Evolutionary conservation across 2,888 invertebrate genomes (phyloP).

Genomic region (Andrena trimmerana): DNA sequence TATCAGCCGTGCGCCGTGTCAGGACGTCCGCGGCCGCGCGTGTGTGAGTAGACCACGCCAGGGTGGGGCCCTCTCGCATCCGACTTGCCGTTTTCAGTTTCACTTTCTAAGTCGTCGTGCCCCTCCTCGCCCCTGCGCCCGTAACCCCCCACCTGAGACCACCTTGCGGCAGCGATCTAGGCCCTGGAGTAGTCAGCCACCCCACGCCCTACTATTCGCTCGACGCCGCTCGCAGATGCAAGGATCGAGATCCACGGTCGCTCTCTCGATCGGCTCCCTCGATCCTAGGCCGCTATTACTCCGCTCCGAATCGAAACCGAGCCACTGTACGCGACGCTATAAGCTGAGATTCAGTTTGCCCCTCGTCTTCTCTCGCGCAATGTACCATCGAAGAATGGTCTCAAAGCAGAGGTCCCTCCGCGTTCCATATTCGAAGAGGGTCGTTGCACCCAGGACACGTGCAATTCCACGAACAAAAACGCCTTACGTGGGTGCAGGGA

Average conservation of each 20-base stretch:
- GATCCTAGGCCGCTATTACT: constrained; percentile 1
- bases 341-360: background rate
- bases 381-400: background rate
- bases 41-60: constrained; percentile 80
- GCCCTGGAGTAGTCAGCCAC: constrained; percentile 69
- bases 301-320: background rate
- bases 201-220: constrained; percentile 74
- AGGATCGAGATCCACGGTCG: constrained; percentile 60
- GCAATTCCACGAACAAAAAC: constrained; percentile 30
- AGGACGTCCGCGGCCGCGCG: constrained; percentile 36
- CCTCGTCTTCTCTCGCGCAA: background rate
- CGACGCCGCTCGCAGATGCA: constrained; percentile 63
- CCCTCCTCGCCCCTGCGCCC: constrained; percentile 46
- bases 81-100: constrained; percentile 84
- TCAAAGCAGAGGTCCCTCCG: background rate
- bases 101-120: constrained; percentile 84
- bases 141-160: constrained; percentile 57
- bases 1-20: constrained; percentile 32
- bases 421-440: constrained; percentile 1
- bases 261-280: constrained; percentile 43
- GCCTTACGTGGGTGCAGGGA: constrained; percentile 53
- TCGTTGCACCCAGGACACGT: constrained; percentile 7
- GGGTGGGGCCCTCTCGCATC: constrained; percentile 84
- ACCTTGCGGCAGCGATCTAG: constrained; percentile 72
- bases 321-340: background rate